phyloP scores from a whole-genome alignment of 2,797 vertebrate genomes.

The Manis pentadactyla region DNA sequence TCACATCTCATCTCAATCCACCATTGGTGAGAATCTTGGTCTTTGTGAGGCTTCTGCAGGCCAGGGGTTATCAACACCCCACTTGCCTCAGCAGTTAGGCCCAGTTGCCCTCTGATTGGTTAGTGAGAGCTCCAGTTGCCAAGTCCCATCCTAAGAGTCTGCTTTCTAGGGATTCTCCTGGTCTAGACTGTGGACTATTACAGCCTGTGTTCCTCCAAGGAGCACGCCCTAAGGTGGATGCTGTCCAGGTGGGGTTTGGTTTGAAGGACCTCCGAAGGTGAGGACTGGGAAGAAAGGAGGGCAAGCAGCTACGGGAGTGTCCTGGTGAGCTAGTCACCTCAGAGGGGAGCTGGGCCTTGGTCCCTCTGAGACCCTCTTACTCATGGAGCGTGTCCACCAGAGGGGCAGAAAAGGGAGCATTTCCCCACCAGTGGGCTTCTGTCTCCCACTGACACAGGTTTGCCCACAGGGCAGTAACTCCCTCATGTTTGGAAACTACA shows the following conservation, averaged over 20 bases:
- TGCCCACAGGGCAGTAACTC: background rate
- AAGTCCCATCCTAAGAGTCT: background rate
- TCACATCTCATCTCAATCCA: background rate
- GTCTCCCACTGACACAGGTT: background rate
- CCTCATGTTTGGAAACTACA: background rate
- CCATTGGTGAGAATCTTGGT: background rate
- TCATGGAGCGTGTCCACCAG: background rate
- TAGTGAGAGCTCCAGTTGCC: background rate
- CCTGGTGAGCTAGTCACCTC: background rate
- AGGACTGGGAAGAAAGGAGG: background rate
- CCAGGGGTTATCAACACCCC: background rate
- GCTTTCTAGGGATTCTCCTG: background rate
- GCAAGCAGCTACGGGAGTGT: background rate
- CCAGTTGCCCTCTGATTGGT: too few species aligned
- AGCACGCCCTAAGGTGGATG: background rate
- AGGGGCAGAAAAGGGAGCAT: background rate
- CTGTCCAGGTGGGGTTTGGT: background rate
- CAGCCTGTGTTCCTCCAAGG: background rate
- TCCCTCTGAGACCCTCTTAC: background rate
- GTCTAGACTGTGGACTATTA: too few species aligned
- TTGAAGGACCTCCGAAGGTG: background rate
- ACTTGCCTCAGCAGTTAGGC: background rate
- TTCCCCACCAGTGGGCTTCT: too few species aligned
- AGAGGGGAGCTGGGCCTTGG: background rate
- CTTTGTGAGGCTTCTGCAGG: background rate